These are phyloP conservation scores for Ibycter americanus DNA, from an alignment of 2,797 vertebrate genomes.

Conservation along the genomic window DNA sequence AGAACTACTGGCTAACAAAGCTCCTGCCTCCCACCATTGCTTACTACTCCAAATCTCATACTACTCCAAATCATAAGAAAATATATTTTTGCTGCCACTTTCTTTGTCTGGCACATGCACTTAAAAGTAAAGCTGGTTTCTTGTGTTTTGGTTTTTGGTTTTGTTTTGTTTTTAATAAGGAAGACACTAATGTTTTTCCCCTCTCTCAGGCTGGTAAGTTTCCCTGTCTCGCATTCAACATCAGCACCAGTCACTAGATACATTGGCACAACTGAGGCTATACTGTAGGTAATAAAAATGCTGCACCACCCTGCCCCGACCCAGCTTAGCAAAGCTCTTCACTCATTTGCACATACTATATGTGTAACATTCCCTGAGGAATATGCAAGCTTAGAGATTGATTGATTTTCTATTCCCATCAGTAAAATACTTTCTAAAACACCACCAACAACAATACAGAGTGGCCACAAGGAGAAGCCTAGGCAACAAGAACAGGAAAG, in stretches of 20 bases:
- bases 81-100: neutral
- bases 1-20: neutral
- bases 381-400: neutral
- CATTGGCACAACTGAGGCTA: neutral
- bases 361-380: neutral
- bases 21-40: neutral
- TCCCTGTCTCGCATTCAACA: neutral
- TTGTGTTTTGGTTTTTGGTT: neutral
- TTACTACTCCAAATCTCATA: neutral
- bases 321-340: neutral
- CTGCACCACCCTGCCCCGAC: neutral
- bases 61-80: neutral
- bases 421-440: neutral
- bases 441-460: neutral
- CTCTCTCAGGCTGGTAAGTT: neutral
- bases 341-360: neutral
- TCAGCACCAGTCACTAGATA: neutral
- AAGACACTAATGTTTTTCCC: neutral
- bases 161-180: neutral
- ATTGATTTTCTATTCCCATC: neutral
- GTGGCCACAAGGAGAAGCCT: neutral
- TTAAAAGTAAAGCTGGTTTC: neutral
- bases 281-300: neutral
- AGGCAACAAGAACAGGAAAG: neutral
- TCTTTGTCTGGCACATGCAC: neutral